Percentiles rank a stretch among this genome's conserved stretches.
Evolutionary conservation across 2,113 vertebrate genomes (phyloP).

Genomic region (Xiphias gladius): DNA sequence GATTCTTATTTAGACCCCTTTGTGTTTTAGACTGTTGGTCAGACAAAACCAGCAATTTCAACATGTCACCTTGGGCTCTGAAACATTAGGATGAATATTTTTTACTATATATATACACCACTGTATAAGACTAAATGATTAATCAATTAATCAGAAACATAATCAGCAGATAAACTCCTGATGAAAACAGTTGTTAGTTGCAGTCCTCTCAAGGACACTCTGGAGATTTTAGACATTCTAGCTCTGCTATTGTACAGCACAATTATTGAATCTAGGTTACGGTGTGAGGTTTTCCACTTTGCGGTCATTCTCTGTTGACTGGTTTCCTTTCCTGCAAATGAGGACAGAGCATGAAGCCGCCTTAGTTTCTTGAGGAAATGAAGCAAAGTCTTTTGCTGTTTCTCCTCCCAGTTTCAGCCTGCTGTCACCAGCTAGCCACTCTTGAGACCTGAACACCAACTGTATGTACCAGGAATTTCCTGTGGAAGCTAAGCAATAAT

Average conservation of each 20-base stretch:
- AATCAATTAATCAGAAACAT: background rate
- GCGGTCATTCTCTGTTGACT: slow-evolving; percentile 20
- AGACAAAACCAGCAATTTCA: background rate
- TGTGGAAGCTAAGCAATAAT: slow-evolving; percentile 66
- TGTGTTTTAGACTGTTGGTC: background rate
- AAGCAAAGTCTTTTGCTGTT: background rate
- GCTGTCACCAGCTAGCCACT: slow-evolving; percentile 46
- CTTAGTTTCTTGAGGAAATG: slow-evolving; percentile 49
- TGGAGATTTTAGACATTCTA: background rate
- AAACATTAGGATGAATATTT: background rate
- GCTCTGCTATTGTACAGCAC: background rate
- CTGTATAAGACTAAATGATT: background rate
- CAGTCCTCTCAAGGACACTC: background rate
- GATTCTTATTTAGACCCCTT: background rate
- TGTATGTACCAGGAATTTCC: slow-evolving; percentile 67
- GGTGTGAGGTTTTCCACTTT: slow-evolving; percentile 45
- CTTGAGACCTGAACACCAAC: slow-evolving; percentile 45
- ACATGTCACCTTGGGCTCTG: background rate
- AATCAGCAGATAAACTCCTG: background rate
- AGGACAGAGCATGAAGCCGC: slow-evolving; percentile 20
- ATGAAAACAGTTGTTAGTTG: background rate
- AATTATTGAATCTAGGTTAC: slow-evolving; percentile 1
- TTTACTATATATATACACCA: background rate
- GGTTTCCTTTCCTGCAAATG: slow-evolving; percentile 42
- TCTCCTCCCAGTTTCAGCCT: slow-evolving; percentile 15